Percentiles rank a stretch among this genome's conserved stretches.
Conservation (phyloP, 2,888 invertebrate genomes). For the Petrolisthes manimaculis region DNA sequence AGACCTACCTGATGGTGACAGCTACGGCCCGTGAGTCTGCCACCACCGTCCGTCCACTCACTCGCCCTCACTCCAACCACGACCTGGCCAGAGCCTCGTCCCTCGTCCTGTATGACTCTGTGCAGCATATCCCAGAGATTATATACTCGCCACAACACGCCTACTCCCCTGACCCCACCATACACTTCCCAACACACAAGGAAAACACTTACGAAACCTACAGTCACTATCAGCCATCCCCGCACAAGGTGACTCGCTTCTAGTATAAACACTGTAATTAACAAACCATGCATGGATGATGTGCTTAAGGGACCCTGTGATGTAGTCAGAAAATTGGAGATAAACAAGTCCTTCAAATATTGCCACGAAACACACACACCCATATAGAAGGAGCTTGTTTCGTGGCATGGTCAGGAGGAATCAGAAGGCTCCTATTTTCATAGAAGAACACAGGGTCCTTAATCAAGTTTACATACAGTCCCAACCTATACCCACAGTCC, state of each 20-base stretch:
- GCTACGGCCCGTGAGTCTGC: constrained; percentile 40
- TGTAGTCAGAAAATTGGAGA: too few relatives aligned
- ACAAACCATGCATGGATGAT: too few relatives aligned
- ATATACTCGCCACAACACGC: constrained; percentile 35
- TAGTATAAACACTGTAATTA: not conserved
- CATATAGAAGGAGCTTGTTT: too few relatives aligned
- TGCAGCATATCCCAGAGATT: constrained; percentile 52
- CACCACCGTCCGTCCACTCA: constrained; percentile 22
- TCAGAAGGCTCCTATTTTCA: too few relatives aligned
- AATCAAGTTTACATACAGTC: too few relatives aligned
- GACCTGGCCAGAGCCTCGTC: constrained; percentile 48
- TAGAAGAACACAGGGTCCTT: too few relatives aligned
- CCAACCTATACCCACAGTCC: too few relatives aligned
- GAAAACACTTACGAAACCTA: constrained; percentile 49
- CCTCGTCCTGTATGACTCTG: constrained; percentile 55
- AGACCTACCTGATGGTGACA: constrained; percentile 77
- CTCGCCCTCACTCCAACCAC: constrained; percentile 45
- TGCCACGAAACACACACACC: too few relatives aligned
- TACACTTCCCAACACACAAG: constrained; percentile 28
- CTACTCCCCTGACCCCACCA: constrained; percentile 49
- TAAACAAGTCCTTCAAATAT: too few relatives aligned
- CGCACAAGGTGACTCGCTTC: constrained; percentile 57
- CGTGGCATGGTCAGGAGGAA: too few relatives aligned
- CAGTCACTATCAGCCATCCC: constrained; percentile 53
- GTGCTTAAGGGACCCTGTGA: too few relatives aligned